Evolutionary conservation across 2,797 vertebrate species (phyloP), one percentile per base, ranked within the genome.

Genomic region (Anolis apletophallus): DNA sequence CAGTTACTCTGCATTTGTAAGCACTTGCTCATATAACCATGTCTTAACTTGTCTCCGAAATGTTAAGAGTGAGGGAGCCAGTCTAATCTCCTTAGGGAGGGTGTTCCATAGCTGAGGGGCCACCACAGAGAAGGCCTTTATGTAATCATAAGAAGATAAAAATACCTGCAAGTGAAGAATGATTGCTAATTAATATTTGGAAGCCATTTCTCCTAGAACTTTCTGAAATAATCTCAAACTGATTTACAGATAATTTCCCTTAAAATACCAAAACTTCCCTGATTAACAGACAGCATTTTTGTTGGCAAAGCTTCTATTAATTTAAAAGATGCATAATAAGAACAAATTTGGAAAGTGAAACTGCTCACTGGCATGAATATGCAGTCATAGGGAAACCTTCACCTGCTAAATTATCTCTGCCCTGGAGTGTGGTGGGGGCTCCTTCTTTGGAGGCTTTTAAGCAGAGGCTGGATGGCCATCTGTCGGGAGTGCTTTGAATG

Each of bases 281-380:
- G 34, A 46, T 57, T 46, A 59, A 59, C 54, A 71, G 29, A 21
- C 76, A 67, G 40, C 55, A 32, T 71, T 32, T 80, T 23, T 50
- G 52, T 54, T 59, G 64, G 54, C 54, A 71, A 32, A 21, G 64
- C 34, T 57, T 34, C 19, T 50, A n/a, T 17, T 75, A 46, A 46
- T 84, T 75, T 68, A 76, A 61, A 50, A 32, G 52, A 26, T 57
- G 52, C 61, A 71, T 71, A 71, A n/a, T 46, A 79, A 46, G 76
- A 46, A 13, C 5, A 55, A 76, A n/a, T 52, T 55, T 71, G 17
- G 52, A 23, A 29, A 23, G 3, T 50, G 19, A 26, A 71, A 19
- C 52, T 29, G 69, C 52, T 85, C 14, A 71, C 17, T 80, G 23
- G 26, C 17, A 12, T 68, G 32, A 76, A 68, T n/a, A 26, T 76